Conservation (phyloP, 1,140 invertebrate genomes). For the Lepidotrigona ventralis region DNA sequence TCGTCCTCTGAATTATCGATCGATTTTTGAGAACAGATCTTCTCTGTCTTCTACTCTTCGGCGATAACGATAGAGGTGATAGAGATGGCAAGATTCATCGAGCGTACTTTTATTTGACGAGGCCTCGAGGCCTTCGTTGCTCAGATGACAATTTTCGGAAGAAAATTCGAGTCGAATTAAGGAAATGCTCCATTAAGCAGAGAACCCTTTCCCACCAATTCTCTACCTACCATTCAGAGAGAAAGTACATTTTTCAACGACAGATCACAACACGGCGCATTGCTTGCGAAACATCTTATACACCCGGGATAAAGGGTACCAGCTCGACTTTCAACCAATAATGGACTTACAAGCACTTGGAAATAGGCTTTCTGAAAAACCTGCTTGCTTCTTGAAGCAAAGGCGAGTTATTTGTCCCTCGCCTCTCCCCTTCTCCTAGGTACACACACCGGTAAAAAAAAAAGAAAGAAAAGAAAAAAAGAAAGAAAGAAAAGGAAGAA, state of each 20-base stretch:
- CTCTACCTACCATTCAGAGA: background rate
- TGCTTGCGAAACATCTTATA: background rate
- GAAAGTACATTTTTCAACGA: background rate
- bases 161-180: too few relatives aligned
- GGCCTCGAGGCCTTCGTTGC: too few relatives aligned
- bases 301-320: conserved; percentile 7
- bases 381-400: background rate
- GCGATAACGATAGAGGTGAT: background rate
- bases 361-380: conserved; percentile 40
- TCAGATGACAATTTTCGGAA: too few relatives aligned
- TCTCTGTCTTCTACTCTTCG: too few relatives aligned
- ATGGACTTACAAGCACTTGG: conserved; percentile 60
- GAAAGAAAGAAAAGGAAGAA: background rate
- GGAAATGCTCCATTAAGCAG: too few relatives aligned
- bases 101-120: background rate
- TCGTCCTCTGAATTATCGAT: background rate
- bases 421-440: background rate
- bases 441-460: background rate
- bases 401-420: conserved; percentile 27
- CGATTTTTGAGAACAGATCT: background rate
- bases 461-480: background rate
- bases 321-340: conserved; percentile 48
- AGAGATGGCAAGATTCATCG: background rate
- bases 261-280: background rate
- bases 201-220: background rate